Percentiles rank a stretch among this genome's conserved stretches.
phyloP scores from a whole-genome alignment of 2,888 invertebrate species.

The Luffia ferchaultella region DNA sequence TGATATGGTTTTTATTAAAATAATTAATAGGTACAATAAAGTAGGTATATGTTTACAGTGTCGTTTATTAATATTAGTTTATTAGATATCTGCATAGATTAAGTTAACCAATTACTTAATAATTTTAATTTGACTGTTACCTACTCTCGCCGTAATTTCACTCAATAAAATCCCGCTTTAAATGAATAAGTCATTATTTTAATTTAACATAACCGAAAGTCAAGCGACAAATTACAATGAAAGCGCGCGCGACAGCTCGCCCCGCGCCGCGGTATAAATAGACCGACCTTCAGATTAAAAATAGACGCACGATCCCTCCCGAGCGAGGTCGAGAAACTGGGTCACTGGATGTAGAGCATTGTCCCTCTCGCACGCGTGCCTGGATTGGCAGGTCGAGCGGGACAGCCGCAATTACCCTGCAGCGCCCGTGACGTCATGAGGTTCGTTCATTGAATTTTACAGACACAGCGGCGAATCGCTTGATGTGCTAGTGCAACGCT shows the following conservation, averaged over 20 bases:
- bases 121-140: too few relatives aligned
- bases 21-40: too few relatives aligned
- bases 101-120: too few relatives aligned
- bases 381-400: slow-evolving; percentile 7
- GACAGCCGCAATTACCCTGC: slow-evolving; percentile 25
- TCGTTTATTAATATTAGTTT: too few relatives aligned
- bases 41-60: too few relatives aligned
- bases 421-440: slow-evolving; percentile 47
- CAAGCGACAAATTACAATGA: slow-evolving; percentile 19
- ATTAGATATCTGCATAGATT: too few relatives aligned
- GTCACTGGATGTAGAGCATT: slow-evolving; percentile 32
- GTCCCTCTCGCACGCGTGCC: slow-evolving; percentile 27
- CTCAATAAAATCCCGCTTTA: too few relatives aligned
- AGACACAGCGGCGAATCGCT: slow-evolving; percentile 21
- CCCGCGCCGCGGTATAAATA: slow-evolving; percentile 51
- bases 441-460: slow-evolving; percentile 59
- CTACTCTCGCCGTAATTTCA: too few relatives aligned
- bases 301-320: slow-evolving; percentile 57
- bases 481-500: background rate
- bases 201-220: background rate
- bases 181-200: too few relatives aligned
- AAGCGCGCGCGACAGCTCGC: slow-evolving; percentile 22
- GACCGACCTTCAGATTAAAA: slow-evolving; percentile 64
- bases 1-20: too few relatives aligned
- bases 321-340: slow-evolving; percentile 59